phyloP scores from a whole-genome alignment of 2,113 vertebrate genomes.

The Thinocorus orbignyianus region DNA sequence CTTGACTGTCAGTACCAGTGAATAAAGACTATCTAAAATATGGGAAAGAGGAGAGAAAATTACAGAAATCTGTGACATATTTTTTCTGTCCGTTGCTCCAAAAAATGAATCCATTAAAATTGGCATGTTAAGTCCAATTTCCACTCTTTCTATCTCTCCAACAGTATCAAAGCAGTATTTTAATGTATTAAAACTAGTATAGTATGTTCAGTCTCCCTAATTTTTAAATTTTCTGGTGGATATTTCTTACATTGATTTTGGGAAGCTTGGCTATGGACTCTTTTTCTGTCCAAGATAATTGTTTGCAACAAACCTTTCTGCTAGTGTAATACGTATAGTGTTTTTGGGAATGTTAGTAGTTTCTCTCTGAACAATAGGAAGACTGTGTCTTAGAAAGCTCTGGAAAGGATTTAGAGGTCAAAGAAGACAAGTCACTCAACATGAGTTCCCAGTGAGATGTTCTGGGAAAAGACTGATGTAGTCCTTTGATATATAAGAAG shows the following conservation, averaged over 20 bases:
- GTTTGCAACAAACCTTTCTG: background rate
- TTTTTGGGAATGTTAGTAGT: background rate
- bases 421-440: conserved; percentile 68
- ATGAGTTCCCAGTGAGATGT: conserved; percentile 62
- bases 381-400: conserved; percentile 59
- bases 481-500: conserved; percentile 71
- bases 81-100: background rate
- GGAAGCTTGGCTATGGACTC: background rate
- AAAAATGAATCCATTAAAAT: background rate
- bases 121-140: background rate
- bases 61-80: background rate
- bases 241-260: background rate
- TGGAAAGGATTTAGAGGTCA: conserved; percentile 71
- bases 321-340: background rate
- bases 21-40: background rate
- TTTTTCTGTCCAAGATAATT: background rate
- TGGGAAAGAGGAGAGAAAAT: background rate
- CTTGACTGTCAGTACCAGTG: background rate
- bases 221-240: background rate
- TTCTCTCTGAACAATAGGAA: conserved; percentile 47
- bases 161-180: background rate
- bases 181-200: background rate
- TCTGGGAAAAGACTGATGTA: conserved; percentile 65
- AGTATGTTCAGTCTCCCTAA: background rate
- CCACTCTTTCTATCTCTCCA: background rate